A percentile compares a stretch with the other conserved stretches of the same genome.
phyloP scores from a whole-genome alignment of 2,113 vertebrate species.

The Takifugu bimaculatus region DNA sequence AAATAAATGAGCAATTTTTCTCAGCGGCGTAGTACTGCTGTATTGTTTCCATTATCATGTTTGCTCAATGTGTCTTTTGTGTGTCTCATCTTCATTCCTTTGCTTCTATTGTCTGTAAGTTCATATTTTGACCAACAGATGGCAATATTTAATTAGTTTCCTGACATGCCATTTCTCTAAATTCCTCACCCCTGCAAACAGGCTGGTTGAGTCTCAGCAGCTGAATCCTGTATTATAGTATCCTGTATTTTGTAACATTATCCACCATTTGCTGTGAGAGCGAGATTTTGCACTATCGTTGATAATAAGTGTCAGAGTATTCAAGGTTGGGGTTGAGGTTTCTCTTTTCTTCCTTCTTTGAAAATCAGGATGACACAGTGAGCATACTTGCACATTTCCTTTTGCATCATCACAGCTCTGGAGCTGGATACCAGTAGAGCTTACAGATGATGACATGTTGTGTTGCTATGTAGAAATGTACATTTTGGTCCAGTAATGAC shows the following conservation, averaged over 20 bases:
- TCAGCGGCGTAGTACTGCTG: conserved; percentile 11
- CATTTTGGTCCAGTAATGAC: too few species aligned
- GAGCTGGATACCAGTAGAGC: not conserved
- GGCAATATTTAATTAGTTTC: conserved; percentile 60
- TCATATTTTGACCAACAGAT: conserved; percentile 54
- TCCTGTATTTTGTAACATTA: not conserved
- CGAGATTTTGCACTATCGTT: too few species aligned
- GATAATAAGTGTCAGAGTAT: conserved; percentile 14
- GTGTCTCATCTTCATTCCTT: conserved; percentile 34
- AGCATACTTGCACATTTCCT: conserved; percentile 5
- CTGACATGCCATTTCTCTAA: conserved; percentile 3
- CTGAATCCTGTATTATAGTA: not conserved
- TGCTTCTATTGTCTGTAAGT: not conserved
- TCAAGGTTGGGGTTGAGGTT: not conserved
- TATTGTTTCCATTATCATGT: conserved; percentile 9
- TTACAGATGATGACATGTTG: too few species aligned
- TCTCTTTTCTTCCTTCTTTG: conserved; percentile 2
- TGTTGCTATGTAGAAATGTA: too few species aligned
- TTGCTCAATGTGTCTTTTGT: conserved; percentile 22
- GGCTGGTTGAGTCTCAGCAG: conserved; percentile 40
- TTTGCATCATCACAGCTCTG: conserved; percentile 12
- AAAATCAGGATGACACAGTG: not conserved
- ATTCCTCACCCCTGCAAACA: conserved; percentile 62
- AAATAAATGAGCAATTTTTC: conserved; percentile 38
- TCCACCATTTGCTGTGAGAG: conserved; percentile 13